Evolutionary conservation across 1,140 invertebrate species (phyloP).

Genomic region (Plutomurus gul): DNA sequence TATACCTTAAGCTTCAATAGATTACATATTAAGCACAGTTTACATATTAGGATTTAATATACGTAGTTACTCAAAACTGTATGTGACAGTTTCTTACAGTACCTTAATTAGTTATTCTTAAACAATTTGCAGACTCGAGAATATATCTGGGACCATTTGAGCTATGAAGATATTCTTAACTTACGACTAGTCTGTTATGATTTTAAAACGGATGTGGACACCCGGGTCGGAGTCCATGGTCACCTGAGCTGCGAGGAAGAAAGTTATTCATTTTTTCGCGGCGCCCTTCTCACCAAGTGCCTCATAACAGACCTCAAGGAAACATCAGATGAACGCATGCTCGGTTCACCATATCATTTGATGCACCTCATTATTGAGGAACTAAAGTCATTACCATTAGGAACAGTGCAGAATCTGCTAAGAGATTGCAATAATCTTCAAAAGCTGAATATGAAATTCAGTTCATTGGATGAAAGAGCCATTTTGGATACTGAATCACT

Average conservation of each 20-base stretch:
- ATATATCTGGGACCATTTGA: not conserved
- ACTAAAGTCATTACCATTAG: not conserved
- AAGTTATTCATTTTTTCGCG: not conserved
- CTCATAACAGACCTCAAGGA: not conserved
- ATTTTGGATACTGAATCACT: not conserved
- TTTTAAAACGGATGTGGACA: conserved; percentile 32
- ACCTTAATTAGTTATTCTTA: too few species aligned
- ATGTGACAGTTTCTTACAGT: too few species aligned
- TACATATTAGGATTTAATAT: too few species aligned
- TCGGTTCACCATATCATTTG: not conserved
- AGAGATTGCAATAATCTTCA: not conserved
- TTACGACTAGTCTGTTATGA: conserved; percentile 9
- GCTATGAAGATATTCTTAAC: not conserved
- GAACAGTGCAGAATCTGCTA: not conserved
- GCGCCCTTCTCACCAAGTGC: not conserved
- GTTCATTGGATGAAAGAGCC: not conserved
- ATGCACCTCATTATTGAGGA: not conserved
- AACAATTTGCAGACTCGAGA: not conserved
- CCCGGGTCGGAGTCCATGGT: not conserved
- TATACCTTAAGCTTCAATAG: too few species aligned
- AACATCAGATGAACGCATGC: not conserved
- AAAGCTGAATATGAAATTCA: not conserved
- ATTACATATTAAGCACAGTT: too few species aligned
- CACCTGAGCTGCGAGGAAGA: not conserved
- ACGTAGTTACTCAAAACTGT: too few species aligned